A percentile compares a stretch with the other conserved stretches of the same genome.
Conservation (phyloP, 1,140 invertebrate genomes). For the Vanessa tameamea region DNA sequence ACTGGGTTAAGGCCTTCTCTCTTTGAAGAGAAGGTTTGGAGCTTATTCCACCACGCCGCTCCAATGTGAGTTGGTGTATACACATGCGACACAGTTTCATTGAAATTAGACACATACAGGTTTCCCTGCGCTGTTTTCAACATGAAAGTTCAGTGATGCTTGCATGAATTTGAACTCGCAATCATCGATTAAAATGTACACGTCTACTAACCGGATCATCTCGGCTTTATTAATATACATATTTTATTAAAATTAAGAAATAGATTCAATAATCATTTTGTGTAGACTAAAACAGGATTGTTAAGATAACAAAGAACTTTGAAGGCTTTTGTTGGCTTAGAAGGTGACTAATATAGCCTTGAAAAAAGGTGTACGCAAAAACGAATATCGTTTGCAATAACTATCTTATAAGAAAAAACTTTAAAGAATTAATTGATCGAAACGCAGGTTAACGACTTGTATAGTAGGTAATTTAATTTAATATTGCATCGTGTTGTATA, state of each 20-base stretch:
- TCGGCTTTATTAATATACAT: neutral
- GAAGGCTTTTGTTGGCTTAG: slow-evolving; percentile 10
- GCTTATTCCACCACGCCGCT: too few species aligned
- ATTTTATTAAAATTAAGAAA: slow-evolving; percentile 6
- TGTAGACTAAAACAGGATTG: neutral
- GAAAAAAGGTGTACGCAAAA: slow-evolving; percentile 16
- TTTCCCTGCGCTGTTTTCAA: too few species aligned
- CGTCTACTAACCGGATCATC: too few species aligned
- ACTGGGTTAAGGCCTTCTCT: too few species aligned
- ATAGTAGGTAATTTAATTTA: neutral
- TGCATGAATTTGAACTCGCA: too few species aligned
- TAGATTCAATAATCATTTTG: slow-evolving; percentile 3
- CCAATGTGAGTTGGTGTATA: too few species aligned
- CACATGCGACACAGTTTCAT: too few species aligned
- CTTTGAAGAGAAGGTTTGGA: too few species aligned
- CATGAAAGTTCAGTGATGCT: too few species aligned
- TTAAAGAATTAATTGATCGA: neutral
- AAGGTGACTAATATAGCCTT: slow-evolving; percentile 24
- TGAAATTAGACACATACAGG: too few species aligned
- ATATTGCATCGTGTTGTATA: neutral
- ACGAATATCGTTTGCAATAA: neutral
- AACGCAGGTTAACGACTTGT: slow-evolving; percentile 15
- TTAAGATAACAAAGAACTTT: neutral
- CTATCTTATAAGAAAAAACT: slow-evolving; percentile 6
- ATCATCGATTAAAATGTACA: too few species aligned